These are phyloP conservation scores for Dromius quadrimaculatus DNA, from an alignment of 2,888 invertebrate species.

Conservation along the genomic window DNA sequence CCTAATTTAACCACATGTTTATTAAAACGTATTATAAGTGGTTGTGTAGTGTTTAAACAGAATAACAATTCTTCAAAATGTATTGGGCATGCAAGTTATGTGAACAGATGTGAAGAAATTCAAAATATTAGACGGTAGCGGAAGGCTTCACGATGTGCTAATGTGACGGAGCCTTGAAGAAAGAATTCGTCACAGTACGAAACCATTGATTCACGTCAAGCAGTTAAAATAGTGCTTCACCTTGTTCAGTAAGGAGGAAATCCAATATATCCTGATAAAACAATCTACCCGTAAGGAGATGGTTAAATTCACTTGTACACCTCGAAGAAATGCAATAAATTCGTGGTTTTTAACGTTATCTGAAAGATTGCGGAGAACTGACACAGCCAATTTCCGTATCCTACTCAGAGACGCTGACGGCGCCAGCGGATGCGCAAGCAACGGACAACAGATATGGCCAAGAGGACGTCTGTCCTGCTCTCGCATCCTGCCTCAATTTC, in stretches of 20 bases:
- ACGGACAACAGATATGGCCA: slow-evolving; percentile 31
- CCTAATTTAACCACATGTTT: too few relatives aligned
- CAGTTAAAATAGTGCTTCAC: not conserved
- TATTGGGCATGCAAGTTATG: too few relatives aligned
- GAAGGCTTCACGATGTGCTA: too few relatives aligned
- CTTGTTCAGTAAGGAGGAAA: slow-evolving; percentile 8
- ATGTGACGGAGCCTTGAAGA: too few relatives aligned
- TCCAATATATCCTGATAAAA: slow-evolving; percentile 32
- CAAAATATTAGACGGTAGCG: too few relatives aligned
- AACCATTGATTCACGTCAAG: not conserved
- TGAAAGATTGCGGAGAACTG: slow-evolving; percentile 37
- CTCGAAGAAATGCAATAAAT: slow-evolving; percentile 42
- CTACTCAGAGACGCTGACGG: slow-evolving; percentile 24
- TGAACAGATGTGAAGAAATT: not conserved
- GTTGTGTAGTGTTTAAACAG: too few relatives aligned
- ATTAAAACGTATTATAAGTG: too few relatives aligned
- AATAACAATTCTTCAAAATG: too few relatives aligned
- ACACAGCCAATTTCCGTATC: slow-evolving; percentile 48
- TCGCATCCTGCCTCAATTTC: not conserved
- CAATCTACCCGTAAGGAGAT: slow-evolving; percentile 23
- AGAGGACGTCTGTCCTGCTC: slow-evolving; percentile 14
- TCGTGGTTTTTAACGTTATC: slow-evolving; percentile 45
- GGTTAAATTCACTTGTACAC: slow-evolving; percentile 42
- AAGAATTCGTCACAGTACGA: not conserved
- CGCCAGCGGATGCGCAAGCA: not conserved